Evolutionary conservation across 2,113 vertebrate species (phyloP).

Genomic region (Echinops telfairi): DNA sequence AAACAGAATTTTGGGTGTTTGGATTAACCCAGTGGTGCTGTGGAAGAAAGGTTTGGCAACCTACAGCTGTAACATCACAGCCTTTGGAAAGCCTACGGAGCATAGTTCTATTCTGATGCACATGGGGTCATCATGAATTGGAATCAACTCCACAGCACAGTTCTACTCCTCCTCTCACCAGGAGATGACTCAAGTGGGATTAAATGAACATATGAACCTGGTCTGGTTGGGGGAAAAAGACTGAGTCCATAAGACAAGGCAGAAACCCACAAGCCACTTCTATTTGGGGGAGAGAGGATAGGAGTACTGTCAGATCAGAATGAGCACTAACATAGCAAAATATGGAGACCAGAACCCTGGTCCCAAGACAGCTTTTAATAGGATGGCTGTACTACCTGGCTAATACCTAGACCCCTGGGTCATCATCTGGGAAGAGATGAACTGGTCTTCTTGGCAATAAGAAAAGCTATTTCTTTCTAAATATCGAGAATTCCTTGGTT

Average conservation of each 20-base stretch:
- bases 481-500: neutral
- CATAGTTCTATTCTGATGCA: too few species aligned
- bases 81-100: too few species aligned
- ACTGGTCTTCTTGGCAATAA: neutral
- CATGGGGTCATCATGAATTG: too few species aligned
- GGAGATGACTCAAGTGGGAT: neutral
- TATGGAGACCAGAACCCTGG: rapidly evolving
- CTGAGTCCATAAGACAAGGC: neutral
- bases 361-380: neutral
- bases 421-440: neutral
- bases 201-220: neutral
- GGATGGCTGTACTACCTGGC: rapidly evolving
- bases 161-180: too few species aligned
- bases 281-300: neutral
- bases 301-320: neutral
- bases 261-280: neutral
- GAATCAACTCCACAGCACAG: too few species aligned
- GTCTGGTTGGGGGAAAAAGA: neutral
- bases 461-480: neutral
- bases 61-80: neutral
- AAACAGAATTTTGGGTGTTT: neutral
- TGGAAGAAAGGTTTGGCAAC: neutral
- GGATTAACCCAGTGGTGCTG: neutral
- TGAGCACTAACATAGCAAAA: neutral
- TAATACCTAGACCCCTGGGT: too few species aligned